Percentiles rank a stretch among this genome's conserved stretches.
Conservation (phyloP, 2,888 invertebrate species). For the Polydesmus complanatus region DNA sequence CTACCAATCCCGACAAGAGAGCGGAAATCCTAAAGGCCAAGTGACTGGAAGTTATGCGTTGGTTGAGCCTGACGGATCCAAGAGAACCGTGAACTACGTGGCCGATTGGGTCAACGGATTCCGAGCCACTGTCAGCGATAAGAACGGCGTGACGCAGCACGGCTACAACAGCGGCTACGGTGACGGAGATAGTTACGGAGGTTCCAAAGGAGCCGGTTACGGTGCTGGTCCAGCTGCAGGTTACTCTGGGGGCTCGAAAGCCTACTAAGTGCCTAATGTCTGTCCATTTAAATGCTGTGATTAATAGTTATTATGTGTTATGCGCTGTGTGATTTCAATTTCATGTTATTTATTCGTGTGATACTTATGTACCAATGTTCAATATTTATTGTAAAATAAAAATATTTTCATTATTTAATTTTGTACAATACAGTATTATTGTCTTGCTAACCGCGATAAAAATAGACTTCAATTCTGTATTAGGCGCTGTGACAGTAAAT, state of each 20-base stretch:
- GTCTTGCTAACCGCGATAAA: too few relatives aligned
- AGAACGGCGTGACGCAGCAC: slow-evolving; percentile 9
- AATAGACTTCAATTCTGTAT: too few relatives aligned
- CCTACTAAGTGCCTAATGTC: too few relatives aligned
- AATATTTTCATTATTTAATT: too few relatives aligned
- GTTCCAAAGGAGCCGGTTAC: not conserved
- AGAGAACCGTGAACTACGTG: slow-evolving; percentile 55
- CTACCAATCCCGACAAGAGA: slow-evolving; percentile 55
- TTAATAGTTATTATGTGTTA: too few relatives aligned
- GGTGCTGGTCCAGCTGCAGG: not conserved
- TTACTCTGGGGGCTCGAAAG: slow-evolving; percentile 1
- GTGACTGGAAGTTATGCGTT: slow-evolving; percentile 57
- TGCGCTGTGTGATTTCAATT: too few relatives aligned
- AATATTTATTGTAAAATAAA: too few relatives aligned
- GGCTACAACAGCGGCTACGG: slow-evolving; percentile 6
- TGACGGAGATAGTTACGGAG: not conserved
- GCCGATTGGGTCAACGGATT: slow-evolving; percentile 61
- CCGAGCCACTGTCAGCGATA: slow-evolving; percentile 46
- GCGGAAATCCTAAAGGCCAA: slow-evolving; percentile 49
- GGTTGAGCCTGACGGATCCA: slow-evolving; percentile 57
- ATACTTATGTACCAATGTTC: too few relatives aligned
- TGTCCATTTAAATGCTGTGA: too few relatives aligned
- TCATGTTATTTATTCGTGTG: too few relatives aligned
- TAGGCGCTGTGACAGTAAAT: too few relatives aligned
- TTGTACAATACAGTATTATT: too few relatives aligned